Evolutionary conservation across 1,140 invertebrate species (phyloP), one percentile per base, ranked within the genome.

Genomic region (Wiebesia pumilae): DNA sequence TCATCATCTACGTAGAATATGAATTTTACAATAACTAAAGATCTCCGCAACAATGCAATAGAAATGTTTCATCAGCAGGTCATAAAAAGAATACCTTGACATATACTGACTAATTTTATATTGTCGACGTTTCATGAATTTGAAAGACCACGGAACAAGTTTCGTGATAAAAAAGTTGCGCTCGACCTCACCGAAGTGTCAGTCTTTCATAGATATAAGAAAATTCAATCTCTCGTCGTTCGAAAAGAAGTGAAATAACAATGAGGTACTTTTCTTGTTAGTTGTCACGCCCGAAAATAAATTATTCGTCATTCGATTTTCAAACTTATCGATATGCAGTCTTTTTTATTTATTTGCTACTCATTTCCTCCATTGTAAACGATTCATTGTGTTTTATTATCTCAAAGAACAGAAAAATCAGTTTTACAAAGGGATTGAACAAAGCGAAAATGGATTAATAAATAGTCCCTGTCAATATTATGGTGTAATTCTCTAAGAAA

Each of bases 101-200:
- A 87, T 89, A 87, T 88, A 88, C 89, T 87, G 87, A 87, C 84
- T 88, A 89, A 87, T 89, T 88, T 90, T 89, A 87, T 87, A 90
- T 88, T 89, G 90, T 90, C 90, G 89, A 90, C 90, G 89, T 87
- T 88, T 30, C 27, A 27, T 47, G 69, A 82, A 83, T 79, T 86
- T 35, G 40, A 89, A 89, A 88, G 88, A 88, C 81, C 81, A 79
- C 87, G 43, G 73, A 84, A 89, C 88, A 89, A 87, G 87, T 88
- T 92, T 91, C 91, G 91, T 92, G 90, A 92, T 90, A 89, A 89
- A 90, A 91, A 90, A 85, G 86, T 88, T 87, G 78, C 73, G 88
- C 89, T 89, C 35, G 21, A 38, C 89, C 90, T 90, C 88, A 75
- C 33, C 43, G 65, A 62, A 78, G 86, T 88, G 87, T 87, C 78